Base-by-base conservation (phyloP, 2,113 vertebrate genomes). In the Platysternon megacephalum region DNA sequence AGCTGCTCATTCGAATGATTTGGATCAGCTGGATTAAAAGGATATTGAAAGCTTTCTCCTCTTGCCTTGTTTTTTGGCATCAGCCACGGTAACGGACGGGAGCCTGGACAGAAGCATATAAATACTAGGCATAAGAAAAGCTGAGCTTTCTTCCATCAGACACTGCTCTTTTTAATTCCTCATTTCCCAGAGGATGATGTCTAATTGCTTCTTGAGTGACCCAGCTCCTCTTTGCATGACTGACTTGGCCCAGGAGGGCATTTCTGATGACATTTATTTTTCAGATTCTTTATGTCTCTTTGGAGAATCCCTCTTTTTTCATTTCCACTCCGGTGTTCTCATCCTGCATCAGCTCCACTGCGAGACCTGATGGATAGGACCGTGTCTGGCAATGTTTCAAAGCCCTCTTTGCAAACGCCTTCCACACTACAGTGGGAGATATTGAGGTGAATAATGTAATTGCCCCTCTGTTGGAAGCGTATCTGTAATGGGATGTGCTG, bases 251-350 rank as follows among this genome's bases (percentile, higher is more conserved):
- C 95, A 92, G 79, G 83, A 94, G 92, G 39, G 68, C 2, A 2
- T 85, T 96, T 97, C 52, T 79, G 74, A 86, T 35, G 3, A 35
- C 83, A 86, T 82, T 90, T 91, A 46, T 95, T 97, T 87, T 95
- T 95, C 74, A 93, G 92, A 9, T 24, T 84, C 94, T 95, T 86
- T n/a, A 86, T 74, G 79, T n/a, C 83, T 42, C 78, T 85, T 86
- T 89, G 35, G 90, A 91, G 48, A 85, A 82, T 84, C 19, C 56
- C 29, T 87, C 79, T 58, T 42, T 83, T 80, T 93, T 56, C 21
- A 21, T 86, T 93, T 82, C 78, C 90, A 16, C 72, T 52, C 19
- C 22, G 46, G 44, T 35, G 91, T 89, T 72, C 53, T 90, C 61
- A 11, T 82, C 87, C 29, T 86, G 72, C n/a, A 87, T 16, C 4